These are phyloP conservation scores for Spatulosminthurus flaviceps DNA, from an alignment of 2,888 invertebrate genomes.

Conservation along the genomic window DNA sequence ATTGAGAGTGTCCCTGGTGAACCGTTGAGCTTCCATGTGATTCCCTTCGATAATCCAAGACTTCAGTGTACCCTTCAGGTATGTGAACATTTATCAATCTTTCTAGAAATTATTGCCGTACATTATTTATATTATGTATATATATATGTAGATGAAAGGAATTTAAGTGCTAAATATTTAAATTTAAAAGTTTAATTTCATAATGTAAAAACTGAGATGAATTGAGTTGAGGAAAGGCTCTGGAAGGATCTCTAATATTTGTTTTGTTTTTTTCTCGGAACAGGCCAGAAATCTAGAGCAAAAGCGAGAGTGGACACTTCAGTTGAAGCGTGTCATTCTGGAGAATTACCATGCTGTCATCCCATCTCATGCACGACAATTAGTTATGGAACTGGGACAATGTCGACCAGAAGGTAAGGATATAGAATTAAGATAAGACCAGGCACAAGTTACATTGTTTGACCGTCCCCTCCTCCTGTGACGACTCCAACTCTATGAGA, in stretches of 20 bases:
- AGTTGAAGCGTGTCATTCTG: constrained; percentile 86
- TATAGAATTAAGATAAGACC: neutral
- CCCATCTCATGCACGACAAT: constrained; percentile 91
- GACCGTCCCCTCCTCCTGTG: neutral
- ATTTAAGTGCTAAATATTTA: too few relatives aligned
- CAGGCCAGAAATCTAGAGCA: constrained; percentile 82
- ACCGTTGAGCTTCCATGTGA: constrained; percentile 93
- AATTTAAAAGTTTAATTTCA: too few relatives aligned
- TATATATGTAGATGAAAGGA: neutral
- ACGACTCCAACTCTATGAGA: neutral
- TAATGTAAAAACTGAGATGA: too few relatives aligned
- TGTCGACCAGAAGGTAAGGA: constrained; percentile 72
- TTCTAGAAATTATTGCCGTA: neutral
- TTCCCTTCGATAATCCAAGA: constrained; percentile 82
- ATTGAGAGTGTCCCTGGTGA: constrained; percentile 95
- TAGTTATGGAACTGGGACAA: constrained; percentile 88
- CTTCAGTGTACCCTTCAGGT: constrained; percentile 88
- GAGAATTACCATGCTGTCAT: constrained; percentile 94
- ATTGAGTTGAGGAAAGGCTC: too few relatives aligned
- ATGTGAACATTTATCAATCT: constrained; percentile 51
- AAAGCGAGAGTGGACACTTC: constrained; percentile 84
- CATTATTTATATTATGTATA: neutral
- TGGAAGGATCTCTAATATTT: neutral
- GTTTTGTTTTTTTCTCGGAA: constrained; percentile 1
- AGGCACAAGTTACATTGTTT: constrained; percentile 5